Conservation (phyloP, 2,797 vertebrate species). For the Thaleichthys pacificus region DNA sequence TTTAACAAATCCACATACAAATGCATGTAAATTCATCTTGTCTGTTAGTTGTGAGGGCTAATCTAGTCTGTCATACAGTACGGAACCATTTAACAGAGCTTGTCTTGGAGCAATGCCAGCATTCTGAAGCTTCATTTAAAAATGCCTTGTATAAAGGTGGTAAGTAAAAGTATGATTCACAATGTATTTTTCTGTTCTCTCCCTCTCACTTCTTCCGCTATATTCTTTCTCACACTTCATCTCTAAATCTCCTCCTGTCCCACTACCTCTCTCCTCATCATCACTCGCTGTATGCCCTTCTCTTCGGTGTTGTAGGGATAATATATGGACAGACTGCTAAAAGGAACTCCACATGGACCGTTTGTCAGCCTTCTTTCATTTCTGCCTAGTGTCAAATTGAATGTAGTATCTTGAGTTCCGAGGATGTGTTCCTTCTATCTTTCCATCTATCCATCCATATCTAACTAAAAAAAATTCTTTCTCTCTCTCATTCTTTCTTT, state of each 20-base stretch:
- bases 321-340: constrained; percentile 78
- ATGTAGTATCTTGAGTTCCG: constrained; percentile 88
- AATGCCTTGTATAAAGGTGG: constrained; percentile 46
- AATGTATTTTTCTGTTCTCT: not conserved
- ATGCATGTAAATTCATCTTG: constrained; percentile 7
- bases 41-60: not conserved
- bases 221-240: not conserved
- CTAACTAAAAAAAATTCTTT: constrained; percentile 30
- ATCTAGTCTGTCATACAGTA: constrained; percentile 12
- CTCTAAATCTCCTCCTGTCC: constrained; percentile 27
- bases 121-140: constrained; percentile 53
- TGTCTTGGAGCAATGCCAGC: constrained; percentile 39
- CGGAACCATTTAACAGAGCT: constrained; percentile 30
- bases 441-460: too few relatives aligned
- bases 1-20: not conserved
- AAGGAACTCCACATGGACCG: constrained; percentile 75
- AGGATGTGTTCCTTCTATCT: constrained; percentile 28
- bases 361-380: constrained; percentile 84
- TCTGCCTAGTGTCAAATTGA: constrained; percentile 97
- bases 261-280: constrained; percentile 53
- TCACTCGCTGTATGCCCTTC: constrained; percentile 65
- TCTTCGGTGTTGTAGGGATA: constrained; percentile 78
- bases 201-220: not conserved
- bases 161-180: too few relatives aligned
- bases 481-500: constrained; percentile 56